phyloP scores from a whole-genome alignment of 2,113 vertebrate species.

The Psittacula cyanocephala region DNA sequence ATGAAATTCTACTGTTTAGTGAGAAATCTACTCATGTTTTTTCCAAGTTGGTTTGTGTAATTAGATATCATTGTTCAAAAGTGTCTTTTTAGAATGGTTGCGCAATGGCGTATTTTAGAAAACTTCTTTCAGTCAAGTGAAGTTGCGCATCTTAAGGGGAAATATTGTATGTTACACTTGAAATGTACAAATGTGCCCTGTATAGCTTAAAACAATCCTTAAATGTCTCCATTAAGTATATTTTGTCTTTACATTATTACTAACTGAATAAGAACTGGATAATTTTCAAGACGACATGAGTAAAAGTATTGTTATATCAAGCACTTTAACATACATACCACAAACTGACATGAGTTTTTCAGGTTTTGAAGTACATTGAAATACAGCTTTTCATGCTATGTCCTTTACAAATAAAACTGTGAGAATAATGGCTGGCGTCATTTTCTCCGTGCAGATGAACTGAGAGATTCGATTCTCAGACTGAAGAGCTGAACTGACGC shows the following conservation, averaged over 20 bases:
- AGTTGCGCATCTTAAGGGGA: conserved; percentile 32
- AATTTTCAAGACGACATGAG: conserved; percentile 63
- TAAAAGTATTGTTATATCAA: conserved; percentile 75
- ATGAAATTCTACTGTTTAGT: not conserved
- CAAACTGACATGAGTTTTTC: conserved; percentile 73
- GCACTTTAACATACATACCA: conserved; percentile 81
- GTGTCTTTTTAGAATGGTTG: conserved; percentile 5
- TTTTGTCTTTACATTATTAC: conserved; percentile 66
- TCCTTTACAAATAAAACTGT: conserved; percentile 84
- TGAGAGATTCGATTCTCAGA: fast-evolving
- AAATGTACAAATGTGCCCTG: conserved; percentile 70
- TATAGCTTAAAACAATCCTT: conserved; percentile 46
- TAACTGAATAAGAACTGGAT: conserved; percentile 71
- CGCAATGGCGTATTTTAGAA: not conserved
- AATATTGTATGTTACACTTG: conserved; percentile 59
- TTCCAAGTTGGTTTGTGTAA: conserved; percentile 30
- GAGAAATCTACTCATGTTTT: not conserved
- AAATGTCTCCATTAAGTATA: conserved; percentile 65
- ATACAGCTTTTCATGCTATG: conserved; percentile 81
- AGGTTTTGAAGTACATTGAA: conserved; percentile 80
- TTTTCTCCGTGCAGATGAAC: conserved; percentile 29
- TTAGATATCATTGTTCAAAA: conserved; percentile 32
- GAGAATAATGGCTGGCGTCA: conserved; percentile 61
- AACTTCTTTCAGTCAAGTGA: conserved; percentile 55
- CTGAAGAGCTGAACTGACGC: not conserved